These are phyloP conservation scores for Ips typographus DNA, from an alignment of 1,140 invertebrate species.

Conservation along the genomic window DNA sequence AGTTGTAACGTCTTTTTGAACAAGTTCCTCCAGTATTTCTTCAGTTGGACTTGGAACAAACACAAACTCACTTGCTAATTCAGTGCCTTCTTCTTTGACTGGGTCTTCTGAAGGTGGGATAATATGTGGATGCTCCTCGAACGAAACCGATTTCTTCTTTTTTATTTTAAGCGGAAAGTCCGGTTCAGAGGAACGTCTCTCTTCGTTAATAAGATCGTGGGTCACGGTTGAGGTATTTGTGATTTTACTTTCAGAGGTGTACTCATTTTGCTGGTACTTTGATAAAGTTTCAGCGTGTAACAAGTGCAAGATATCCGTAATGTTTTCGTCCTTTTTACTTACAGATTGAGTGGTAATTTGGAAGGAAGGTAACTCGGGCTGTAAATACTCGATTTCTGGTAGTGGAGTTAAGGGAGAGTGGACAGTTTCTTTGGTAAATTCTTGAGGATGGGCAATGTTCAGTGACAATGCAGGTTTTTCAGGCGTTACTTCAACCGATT, in stretches of 20 bases:
- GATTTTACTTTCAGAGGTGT: neutral
- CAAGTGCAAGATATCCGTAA: constrained; percentile 12
- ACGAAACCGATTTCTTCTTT: constrained; percentile 45
- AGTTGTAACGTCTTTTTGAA: constrained; percentile 8
- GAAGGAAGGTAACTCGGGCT: constrained; percentile 13
- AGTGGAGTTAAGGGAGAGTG: constrained; percentile 20
- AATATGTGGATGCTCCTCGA: constrained; percentile 44
- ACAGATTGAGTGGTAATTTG: constrained; percentile 8
- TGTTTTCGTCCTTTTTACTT: constrained; percentile 10
- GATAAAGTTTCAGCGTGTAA: constrained; percentile 24
- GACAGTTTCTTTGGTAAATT: constrained; percentile 10
- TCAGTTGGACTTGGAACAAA: constrained; percentile 32
- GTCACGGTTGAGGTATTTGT: neutral
- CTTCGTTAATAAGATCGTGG: neutral
- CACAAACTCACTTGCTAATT: constrained; percentile 40
- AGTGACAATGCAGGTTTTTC: neutral
- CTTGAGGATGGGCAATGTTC: neutral
- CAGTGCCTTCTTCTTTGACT: constrained; percentile 30
- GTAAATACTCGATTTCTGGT: constrained; percentile 24
- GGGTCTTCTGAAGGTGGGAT: constrained; percentile 38
- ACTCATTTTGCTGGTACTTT: constrained; percentile 8
- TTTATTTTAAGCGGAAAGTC: constrained; percentile 29
- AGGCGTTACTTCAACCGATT: constrained; percentile 15
- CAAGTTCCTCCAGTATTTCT: constrained; percentile 5
- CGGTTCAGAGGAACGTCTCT: neutral